phyloP scores from a whole-genome alignment of 2,888 invertebrate species.

The Choristoneura rosaceana region DNA sequence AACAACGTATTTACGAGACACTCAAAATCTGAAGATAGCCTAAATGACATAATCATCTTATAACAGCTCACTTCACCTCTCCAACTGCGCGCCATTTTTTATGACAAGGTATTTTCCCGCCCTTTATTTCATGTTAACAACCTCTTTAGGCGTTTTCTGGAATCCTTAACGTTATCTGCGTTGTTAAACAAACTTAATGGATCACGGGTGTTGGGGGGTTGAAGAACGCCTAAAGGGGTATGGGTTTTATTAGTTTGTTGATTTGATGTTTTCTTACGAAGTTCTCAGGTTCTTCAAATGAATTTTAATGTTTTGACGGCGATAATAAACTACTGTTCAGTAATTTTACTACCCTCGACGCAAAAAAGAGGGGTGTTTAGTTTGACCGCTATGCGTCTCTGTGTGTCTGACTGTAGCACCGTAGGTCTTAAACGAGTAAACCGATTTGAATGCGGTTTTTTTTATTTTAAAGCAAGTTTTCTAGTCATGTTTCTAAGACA shows the following conservation, averaged over 20 bases:
- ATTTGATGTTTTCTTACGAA: background rate
- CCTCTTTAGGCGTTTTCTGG: conserved; percentile 1
- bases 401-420: too few species aligned
- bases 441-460: too few species aligned
- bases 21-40: background rate
- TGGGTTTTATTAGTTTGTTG: background rate
- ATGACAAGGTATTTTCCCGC: background rate
- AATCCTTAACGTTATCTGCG: background rate
- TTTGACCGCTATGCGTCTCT: too few species aligned
- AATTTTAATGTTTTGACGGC: too few species aligned
- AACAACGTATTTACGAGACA: background rate
- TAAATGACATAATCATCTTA: background rate
- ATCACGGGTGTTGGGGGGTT: background rate
- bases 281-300: background rate
- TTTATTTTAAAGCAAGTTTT: too few species aligned
- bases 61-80: background rate
- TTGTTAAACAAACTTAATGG: background rate
- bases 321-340: too few species aligned
- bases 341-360: too few species aligned
- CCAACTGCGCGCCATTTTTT: background rate
- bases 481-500: too few species aligned
- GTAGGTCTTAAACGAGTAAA: too few species aligned
- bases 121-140: background rate
- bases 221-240: background rate
- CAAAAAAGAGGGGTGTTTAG: too few species aligned